Base-by-base conservation (phyloP, 1,140 invertebrate species). In the Berghia stephanieae region DNA sequence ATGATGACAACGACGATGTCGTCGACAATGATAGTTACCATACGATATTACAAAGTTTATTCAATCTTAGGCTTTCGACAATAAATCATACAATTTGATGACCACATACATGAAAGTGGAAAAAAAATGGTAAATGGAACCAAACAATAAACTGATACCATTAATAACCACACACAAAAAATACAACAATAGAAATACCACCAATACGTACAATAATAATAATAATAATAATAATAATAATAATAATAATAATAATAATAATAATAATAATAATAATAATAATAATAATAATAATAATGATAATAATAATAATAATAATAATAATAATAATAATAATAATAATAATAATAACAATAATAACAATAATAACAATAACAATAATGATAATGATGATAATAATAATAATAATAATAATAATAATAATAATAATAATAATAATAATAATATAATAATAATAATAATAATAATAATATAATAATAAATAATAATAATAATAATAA, bases 351-450 rank as follows among this genome's bases (percentile, higher is more conserved):
- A 78, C 55, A 49, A 78, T 72, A 69, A 78, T 72, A 69, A 73
- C 73, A 69, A 78, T 78, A 69, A 73, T 72, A 69, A 78, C 55
- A 69, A 78, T 72, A 49, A 78, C 55, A 69, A 78, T 72, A 69
- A 73, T 78, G 76, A 78, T 78, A 67, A 77, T 77, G 75, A 77
- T 77, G 75, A 77, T 77, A 67, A 72, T 78, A 69, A 78, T 78
- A 69, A 78, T 78, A 69, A 78, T 78, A 69, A 78, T 78, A 69
- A 78, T 78, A 69, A 78, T 78, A 69, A 73, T 78, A 69, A 73
- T 78, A 69, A 78, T 78, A 69, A 78, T 78, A 34, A 73, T 78
- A 69, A 78, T 78, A 69, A 73, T 77, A 57, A 77, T 77, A 66
- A 77, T 77, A 31, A 77, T 77, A 66, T 77, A 77, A 27, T 49